Percentiles rank a stretch among this genome's conserved stretches.
Evolutionary conservation across 2,888 invertebrate species (phyloP).

Genomic region (Rotaria socialis): DNA sequence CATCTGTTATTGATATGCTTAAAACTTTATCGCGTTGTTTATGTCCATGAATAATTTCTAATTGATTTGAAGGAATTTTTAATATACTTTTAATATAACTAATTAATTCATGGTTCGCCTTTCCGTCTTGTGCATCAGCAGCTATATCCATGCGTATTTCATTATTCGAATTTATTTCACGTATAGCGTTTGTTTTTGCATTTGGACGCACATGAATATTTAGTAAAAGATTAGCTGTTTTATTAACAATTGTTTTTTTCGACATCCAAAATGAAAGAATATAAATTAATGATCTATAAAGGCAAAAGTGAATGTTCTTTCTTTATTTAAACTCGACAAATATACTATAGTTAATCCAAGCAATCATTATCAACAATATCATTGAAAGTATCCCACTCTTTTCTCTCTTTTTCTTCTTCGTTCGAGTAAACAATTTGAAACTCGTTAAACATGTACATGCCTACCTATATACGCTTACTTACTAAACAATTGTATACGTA

Average conservation of each 20-base stretch:
- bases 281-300: constrained; percentile 6
- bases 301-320: constrained; percentile 13
- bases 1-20: neutral
- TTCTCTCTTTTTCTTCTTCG: neutral
- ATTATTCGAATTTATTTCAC: constrained; percentile 11
- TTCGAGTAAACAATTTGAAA: constrained; percentile 29
- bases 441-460: constrained; percentile 3
- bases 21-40: constrained; percentile 18
- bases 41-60: constrained; percentile 1
- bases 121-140: neutral
- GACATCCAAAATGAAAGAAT: constrained; percentile 1
- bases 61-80: constrained; percentile 21
- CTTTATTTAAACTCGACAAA: constrained; percentile 21
- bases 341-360: constrained; percentile 21
- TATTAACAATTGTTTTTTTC: neutral
- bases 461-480: neutral
- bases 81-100: neutral
- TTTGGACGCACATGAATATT: constrained; percentile 10
- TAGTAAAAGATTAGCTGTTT: neutral
- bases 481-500: neutral
- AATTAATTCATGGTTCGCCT: constrained; percentile 34
- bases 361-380: constrained; percentile 8
- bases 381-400: neutral
- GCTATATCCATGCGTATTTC: neutral
- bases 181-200: constrained; percentile 7